phyloP scores from a whole-genome alignment of 2,888 invertebrate genomes.

The Auanema freiburgensis region DNA sequence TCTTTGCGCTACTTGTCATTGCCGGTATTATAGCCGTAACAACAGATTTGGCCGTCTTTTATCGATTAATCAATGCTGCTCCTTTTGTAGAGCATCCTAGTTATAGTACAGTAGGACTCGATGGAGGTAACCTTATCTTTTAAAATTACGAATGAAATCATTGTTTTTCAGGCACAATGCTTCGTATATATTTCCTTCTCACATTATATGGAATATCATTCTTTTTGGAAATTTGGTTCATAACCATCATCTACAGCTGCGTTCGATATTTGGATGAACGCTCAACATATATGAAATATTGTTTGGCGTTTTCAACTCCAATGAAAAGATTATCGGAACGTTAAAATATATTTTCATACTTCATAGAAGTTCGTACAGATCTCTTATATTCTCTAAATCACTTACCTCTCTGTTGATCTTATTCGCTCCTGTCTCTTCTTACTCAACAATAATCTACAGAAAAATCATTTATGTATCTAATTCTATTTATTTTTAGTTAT shows the following conservation, averaged over 20 bases:
- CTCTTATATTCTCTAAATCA: not conserved
- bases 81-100: constrained; percentile 59
- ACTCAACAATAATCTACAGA: too few species aligned
- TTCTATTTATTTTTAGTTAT: too few species aligned
- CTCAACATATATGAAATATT: constrained; percentile 61
- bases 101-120: constrained; percentile 56
- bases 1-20: constrained; percentile 52
- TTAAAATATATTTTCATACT: constrained; percentile 11
- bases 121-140: constrained; percentile 25
- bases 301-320: constrained; percentile 62
- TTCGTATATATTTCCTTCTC: constrained; percentile 55
- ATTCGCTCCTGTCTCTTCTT: too few species aligned
- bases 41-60: constrained; percentile 59
- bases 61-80: constrained; percentile 60
- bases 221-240: constrained; percentile 57
- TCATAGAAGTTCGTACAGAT: not conserved
- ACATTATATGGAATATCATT: constrained; percentile 48
- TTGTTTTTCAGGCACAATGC: constrained; percentile 37
- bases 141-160: not conserved
- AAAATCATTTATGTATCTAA: too few species aligned
- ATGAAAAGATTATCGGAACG: constrained; percentile 59
- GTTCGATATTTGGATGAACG: constrained; percentile 60
- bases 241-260: constrained; percentile 58
- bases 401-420: too few species aligned
- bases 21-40: constrained; percentile 53